Conservation (phyloP, 2,113 vertebrate genomes). For the Tragelaphus strepsiceros region DNA sequence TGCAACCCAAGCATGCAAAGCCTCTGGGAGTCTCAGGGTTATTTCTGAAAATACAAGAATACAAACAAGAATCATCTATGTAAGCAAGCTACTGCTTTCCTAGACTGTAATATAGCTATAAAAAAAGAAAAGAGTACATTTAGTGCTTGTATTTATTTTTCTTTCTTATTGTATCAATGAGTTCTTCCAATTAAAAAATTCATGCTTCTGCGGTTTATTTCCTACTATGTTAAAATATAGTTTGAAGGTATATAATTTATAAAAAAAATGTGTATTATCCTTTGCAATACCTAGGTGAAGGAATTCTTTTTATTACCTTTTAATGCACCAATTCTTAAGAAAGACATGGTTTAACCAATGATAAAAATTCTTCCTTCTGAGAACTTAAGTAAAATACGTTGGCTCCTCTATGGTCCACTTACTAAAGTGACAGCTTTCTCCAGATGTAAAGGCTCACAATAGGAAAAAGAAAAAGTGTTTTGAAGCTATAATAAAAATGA, state of each 20-base stretch:
- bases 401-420: neutral
- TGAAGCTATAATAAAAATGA: neutral
- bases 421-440: neutral
- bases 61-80: neutral
- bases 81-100: neutral
- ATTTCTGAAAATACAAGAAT: constrained; percentile 16
- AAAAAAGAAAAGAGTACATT: neutral
- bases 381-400: neutral
- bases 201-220: neutral
- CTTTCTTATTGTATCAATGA: neutral
- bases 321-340: neutral
- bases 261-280: neutral
- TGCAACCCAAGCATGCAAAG: neutral
- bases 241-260: neutral
- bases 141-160: neutral
- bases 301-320: neutral
- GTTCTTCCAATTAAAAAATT: neutral
- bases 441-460: neutral
- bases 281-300: neutral
- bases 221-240: neutral
- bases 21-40: neutral
- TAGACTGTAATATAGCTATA: neutral
- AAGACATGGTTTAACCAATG: neutral
- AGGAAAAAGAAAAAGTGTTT: neutral
- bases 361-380: neutral